Conservation (phyloP, 2,113 vertebrate species). For the Cephalopholis sonnerati region DNA sequence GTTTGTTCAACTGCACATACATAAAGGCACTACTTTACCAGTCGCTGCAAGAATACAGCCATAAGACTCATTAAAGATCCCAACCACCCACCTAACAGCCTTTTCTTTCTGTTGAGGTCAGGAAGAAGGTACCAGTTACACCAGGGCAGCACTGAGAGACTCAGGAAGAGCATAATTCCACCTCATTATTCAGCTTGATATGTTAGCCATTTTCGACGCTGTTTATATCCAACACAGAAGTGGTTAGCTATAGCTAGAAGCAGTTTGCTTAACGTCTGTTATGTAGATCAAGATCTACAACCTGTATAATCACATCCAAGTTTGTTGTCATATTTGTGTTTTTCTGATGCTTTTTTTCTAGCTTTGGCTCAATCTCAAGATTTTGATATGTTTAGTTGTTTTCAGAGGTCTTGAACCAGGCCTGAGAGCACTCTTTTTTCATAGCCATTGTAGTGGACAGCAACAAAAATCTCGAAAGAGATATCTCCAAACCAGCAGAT, state of each 20-base stretch:
- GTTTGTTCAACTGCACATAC: too few relatives aligned
- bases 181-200: too few relatives aligned
- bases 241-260: too few relatives aligned
- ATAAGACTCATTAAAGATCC: too few relatives aligned
- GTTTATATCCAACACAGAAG: too few relatives aligned
- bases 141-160: too few relatives aligned
- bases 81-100: too few relatives aligned
- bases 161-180: too few relatives aligned
- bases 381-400: background rate
- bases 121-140: too few relatives aligned
- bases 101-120: too few relatives aligned
- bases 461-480: background rate
- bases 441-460: background rate
- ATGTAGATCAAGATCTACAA: background rate
- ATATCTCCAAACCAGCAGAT: background rate
- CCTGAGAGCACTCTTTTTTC: background rate
- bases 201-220: background rate
- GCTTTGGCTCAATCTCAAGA: background rate
- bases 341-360: background rate
- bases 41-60: too few relatives aligned
- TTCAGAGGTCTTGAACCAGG: background rate
- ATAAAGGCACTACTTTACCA: too few relatives aligned
- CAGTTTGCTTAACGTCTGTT: background rate
- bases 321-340: background rate
- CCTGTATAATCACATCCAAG: background rate